Evolutionary conservation across 1,140 invertebrate genomes (phyloP).

Genomic region (Acromyrmex heyeri): DNA sequence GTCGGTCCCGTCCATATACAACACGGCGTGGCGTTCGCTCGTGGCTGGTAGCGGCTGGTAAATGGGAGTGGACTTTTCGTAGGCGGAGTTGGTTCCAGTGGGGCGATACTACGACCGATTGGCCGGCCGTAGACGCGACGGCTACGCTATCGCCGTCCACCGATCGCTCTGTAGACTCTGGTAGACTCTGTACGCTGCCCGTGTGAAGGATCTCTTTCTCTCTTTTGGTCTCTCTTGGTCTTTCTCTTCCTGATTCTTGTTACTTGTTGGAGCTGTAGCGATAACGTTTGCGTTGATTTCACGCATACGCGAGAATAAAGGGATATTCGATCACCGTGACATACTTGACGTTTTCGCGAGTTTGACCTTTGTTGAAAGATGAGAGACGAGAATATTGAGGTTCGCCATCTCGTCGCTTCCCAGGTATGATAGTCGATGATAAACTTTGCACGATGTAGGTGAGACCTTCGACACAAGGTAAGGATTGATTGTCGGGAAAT

Average conservation of each 20-base stretch:
- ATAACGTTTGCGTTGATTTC: constrained; percentile 49
- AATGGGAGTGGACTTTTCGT: constrained; percentile 51
- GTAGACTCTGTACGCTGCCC: background rate
- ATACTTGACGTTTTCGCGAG: constrained; percentile 13
- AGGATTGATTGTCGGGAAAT: background rate
- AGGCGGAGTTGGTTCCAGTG: constrained; percentile 57
- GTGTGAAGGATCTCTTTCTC: constrained; percentile 2
- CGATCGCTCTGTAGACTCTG: constrained; percentile 18
- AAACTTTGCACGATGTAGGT: background rate
- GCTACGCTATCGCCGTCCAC: constrained; percentile 37
- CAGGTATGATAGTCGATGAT: background rate
- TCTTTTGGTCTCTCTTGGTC: background rate
- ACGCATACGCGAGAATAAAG: constrained; percentile 32
- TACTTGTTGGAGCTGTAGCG: background rate
- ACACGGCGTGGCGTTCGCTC: background rate
- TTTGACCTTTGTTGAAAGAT: constrained; percentile 1
- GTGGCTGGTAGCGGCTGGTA: background rate
- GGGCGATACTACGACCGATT: constrained; percentile 30
- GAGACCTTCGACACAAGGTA: background rate
- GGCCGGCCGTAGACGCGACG: constrained; percentile 28
- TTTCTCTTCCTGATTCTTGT: constrained; percentile 10
- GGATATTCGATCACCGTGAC: constrained; percentile 8
- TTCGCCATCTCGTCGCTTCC: background rate
- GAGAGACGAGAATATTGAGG: constrained; percentile 39
- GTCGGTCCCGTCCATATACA: background rate